These are phyloP conservation scores for Philopotamus ludificatus DNA, from an alignment of 1,140 invertebrate species.

Conservation along the genomic window DNA sequence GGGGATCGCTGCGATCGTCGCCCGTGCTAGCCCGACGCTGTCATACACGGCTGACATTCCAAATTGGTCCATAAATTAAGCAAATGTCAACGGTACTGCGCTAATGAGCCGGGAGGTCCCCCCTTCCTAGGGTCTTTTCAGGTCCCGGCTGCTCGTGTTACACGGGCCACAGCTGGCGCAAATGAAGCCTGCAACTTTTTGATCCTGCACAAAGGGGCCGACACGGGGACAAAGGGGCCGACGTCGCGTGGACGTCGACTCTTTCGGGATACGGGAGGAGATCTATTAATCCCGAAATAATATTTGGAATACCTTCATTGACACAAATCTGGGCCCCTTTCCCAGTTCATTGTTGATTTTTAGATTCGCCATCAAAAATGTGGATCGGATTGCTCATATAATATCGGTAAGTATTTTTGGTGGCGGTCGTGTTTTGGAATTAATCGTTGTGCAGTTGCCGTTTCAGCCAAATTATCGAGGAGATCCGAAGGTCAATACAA, in stretches of 20 bases:
- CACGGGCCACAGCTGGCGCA: slow-evolving; percentile 2
- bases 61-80: slow-evolving; percentile 10
- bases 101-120: slow-evolving; percentile 12
- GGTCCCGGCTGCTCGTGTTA: background rate
- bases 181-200: slow-evolving; percentile 5
- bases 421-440: too few relatives aligned
- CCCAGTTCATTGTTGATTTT: too few relatives aligned
- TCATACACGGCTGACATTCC: background rate
- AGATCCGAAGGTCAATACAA: background rate
- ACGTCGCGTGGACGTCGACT: background rate
- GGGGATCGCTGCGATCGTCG: background rate
- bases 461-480: too few relatives aligned
- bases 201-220: background rate
- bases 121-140: background rate
- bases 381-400: too few relatives aligned
- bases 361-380: too few relatives aligned
- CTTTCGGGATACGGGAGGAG: background rate
- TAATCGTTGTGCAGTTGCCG: too few relatives aligned
- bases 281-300: too few relatives aligned
- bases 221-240: background rate
- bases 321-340: too few relatives aligned
- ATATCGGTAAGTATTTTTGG: too few relatives aligned
- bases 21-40: background rate
- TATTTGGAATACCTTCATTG: too few relatives aligned
- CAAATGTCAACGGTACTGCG: slow-evolving; percentile 1